phyloP scores from a whole-genome alignment of 2,113 vertebrate species.

The Percina caprodes region DNA sequence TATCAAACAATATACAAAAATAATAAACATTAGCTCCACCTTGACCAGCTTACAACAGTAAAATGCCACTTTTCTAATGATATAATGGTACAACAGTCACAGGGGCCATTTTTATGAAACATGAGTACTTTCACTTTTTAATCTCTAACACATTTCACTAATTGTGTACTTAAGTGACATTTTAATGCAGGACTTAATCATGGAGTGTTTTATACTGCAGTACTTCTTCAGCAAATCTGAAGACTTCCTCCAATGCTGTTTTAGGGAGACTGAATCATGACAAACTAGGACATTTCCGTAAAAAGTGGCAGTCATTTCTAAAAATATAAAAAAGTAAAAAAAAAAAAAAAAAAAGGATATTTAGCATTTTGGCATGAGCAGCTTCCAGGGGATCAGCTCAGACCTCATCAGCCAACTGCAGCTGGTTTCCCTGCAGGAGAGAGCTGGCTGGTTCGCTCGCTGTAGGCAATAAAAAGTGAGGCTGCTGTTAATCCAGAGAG shows the following conservation, averaged over 20 bases:
- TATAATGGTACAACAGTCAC: not conserved
- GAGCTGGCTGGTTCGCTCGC: conserved; percentile 46
- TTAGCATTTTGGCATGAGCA: conserved; percentile 49
- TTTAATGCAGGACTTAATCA: not conserved
- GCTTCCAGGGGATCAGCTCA: conserved; percentile 46
- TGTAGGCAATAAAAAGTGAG: conserved; percentile 60
- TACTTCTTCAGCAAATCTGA: too few species aligned
- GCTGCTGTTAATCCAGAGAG: conserved; percentile 71
- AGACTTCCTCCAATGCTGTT: not conserved
- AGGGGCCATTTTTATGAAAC: not conserved
- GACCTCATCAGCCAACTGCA: conserved; percentile 42
- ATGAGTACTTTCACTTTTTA: not conserved
- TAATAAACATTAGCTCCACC: not conserved
- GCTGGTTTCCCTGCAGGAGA: conserved; percentile 63
- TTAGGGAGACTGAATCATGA: not conserved
- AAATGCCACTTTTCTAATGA: not conserved
- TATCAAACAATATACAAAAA: not conserved
- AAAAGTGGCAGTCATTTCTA: conserved; percentile 34
- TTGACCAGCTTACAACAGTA: not conserved
- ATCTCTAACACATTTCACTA: not conserved
- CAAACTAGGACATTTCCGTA: not conserved
- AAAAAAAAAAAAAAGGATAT: conserved; percentile 1
- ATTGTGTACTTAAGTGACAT: not conserved
- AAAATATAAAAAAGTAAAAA: not conserved
- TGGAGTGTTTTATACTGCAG: not conserved